A percentile compares a stretch with the other conserved stretches of the same genome.
Conservation (phyloP, 2,797 vertebrate species). For the Microtus californicus region DNA sequence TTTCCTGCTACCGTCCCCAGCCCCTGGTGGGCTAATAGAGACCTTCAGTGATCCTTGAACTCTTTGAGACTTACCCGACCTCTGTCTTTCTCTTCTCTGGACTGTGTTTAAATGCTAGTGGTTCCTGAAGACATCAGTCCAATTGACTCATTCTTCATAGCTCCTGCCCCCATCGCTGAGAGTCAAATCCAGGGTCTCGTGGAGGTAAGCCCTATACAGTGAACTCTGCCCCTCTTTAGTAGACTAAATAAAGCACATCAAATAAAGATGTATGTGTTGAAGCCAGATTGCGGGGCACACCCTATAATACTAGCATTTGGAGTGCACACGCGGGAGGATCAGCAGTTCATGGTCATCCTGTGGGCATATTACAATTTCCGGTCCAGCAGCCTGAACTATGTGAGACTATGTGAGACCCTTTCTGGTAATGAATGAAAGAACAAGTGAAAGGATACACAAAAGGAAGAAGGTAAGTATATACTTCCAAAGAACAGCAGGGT, state of each 20-base stretch:
- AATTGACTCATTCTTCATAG: too few relatives aligned
- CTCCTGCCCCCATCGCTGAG: neutral
- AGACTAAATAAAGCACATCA: neutral
- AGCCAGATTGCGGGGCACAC: neutral
- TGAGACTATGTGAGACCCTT: neutral
- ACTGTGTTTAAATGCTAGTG: neutral
- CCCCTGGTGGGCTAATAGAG: neutral
- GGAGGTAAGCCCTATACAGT: neutral
- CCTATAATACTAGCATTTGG: neutral
- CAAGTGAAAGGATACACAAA: neutral
- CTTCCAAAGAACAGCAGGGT: neutral
- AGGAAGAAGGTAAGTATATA: neutral
- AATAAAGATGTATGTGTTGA: neutral
- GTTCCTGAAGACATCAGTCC: neutral
- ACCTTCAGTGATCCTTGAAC: neutral
- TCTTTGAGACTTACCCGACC: neutral
- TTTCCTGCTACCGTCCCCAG: neutral
- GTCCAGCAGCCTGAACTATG: neutral
- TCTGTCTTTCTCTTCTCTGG: neutral
- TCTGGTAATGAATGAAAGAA: neutral
- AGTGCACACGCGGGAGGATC: neutral
- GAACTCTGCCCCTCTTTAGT: neutral
- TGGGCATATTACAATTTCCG: neutral
- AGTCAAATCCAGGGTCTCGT: neutral
- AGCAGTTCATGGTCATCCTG: neutral